Evolutionary conservation across 64 coral and sea anemone species (phyloP), one percentile per base, ranked within the genome.

Genomic region (Porites australiensis): DNA sequence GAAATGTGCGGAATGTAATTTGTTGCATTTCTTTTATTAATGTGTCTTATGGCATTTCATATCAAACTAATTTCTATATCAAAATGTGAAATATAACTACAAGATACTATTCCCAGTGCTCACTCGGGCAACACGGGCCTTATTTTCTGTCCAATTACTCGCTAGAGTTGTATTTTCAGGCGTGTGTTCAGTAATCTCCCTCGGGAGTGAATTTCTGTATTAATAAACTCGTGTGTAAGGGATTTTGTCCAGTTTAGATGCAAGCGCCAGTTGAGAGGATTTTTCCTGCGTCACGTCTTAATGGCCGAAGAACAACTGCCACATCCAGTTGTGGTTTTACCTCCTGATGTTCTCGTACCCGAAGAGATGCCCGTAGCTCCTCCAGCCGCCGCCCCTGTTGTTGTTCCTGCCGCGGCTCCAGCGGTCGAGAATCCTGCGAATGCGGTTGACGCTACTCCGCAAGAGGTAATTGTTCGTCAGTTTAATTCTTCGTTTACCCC

Each of bases 241-340:
- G 64, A 19, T n/a, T 68, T 22, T 68, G 5, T 68, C 64, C 64
- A 68, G 64, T 68, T 68, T 68, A 68, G 64, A 15, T n/a, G 64
- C 64, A 68, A 68, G 64, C 64, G 64, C 64, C 27, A 37, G 27
- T 1, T 37, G 64, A 20, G 22, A 68, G 16, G 16, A n/a, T 68
- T 3, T n/a, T 68, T 68, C 64, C 22, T 68, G 74, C 6, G 8
- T 77, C 74, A 15, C 44, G 21, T 15, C 74, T 16, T 37, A 44
- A 49, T 77, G 74, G 74, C 74, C 74, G 74, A 77, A 37, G 44
- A 77, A 77, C 22, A 77, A 46, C 74, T 16, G 0, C 46, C 74
- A 15, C n/a, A 5, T 44, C 74, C 74, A 18, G 46, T 77, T 77
- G 74, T 77, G 16, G 22, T 77, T 77, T 77, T 47, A 77, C 74